These are phyloP conservation scores for Holothuria scabra DNA, from an alignment of 53 echinoderm and acorn worm genomes.

Conservation along the genomic window DNA sequence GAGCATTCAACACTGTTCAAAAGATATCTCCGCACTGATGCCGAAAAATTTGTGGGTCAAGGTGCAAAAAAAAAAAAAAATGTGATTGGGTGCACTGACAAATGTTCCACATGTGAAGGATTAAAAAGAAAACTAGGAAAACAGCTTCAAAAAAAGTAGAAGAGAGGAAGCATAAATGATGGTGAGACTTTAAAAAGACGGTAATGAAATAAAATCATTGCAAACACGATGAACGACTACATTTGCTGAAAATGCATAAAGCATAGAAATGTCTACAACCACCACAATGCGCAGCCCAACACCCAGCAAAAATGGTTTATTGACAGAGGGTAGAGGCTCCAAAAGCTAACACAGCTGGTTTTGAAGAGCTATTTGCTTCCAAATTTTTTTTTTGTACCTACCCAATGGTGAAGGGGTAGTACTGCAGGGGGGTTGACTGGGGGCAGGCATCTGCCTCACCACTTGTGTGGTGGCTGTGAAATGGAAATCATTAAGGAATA, in stretches of 20 bases:
- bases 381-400: constrained; percentile 11
- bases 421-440: constrained; percentile 51
- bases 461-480: constrained; percentile 37
- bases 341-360: constrained; percentile 2
- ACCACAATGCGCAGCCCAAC: constrained; percentile 45
- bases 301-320: constrained; percentile 7
- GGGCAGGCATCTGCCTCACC: constrained; percentile 29
- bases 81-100: too few species aligned
- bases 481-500: constrained; percentile 28
- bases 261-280: constrained; percentile 30
- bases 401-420: constrained; percentile 55
- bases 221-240: constrained; percentile 15
- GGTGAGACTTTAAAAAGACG: too few species aligned
- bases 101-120: not conserved
- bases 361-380: constrained; percentile 20
- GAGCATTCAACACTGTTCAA: too few species aligned
- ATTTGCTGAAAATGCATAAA: constrained; percentile 17
- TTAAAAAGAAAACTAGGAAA: constrained; percentile 4
- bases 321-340: constrained; percentile 10
- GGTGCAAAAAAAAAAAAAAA: too few species aligned
- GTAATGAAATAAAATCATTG: constrained; percentile 19
- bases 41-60: too few species aligned
- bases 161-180: not conserved
- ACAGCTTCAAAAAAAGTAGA: constrained; percentile 10
- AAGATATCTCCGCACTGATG: too few species aligned